Evolutionary conservation across 2,888 invertebrate species (phyloP).

Genomic region (Ormyrus nitidulus): DNA sequence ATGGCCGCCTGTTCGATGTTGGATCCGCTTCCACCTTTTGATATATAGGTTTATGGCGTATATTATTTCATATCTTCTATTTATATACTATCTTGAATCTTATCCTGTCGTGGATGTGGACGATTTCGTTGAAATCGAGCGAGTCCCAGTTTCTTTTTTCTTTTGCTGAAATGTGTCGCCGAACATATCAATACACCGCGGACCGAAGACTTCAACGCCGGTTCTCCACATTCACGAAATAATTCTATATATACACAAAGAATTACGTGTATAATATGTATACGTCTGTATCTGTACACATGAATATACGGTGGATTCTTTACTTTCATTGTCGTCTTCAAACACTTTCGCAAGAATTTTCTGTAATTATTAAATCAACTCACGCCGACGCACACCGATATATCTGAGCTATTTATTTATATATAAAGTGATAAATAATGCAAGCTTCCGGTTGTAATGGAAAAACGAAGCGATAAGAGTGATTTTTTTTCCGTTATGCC

Average conservation of each 20-base stretch:
- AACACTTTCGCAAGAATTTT: constrained; percentile 50
- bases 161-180: too few species aligned
- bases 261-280: constrained; percentile 43
- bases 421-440: constrained; percentile 11
- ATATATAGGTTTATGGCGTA: constrained; percentile 43
- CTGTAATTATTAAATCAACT: constrained; percentile 53
- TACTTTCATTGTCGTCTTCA: constrained; percentile 36
- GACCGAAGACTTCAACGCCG: constrained; percentile 13
- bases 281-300: constrained; percentile 51
- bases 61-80: constrained; percentile 49
- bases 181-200: too few species aligned
- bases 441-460: constrained; percentile 10
- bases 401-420: constrained; percentile 17
- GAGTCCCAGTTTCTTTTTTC: too few species aligned
- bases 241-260: background rate
- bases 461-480: constrained; percentile 10
- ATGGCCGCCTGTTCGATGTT: constrained; percentile 66
- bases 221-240: constrained; percentile 3
- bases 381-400: constrained; percentile 51
- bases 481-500: constrained; percentile 20
- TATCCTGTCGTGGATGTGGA: constrained; percentile 2
- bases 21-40: constrained; percentile 66
- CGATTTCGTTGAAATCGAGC: constrained; percentile 6
- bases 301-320: constrained; percentile 26
- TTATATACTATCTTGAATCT: constrained; percentile 57